phyloP scores from a whole-genome alignment of 2,888 invertebrate genomes.

The Globia sparganii region DNA sequence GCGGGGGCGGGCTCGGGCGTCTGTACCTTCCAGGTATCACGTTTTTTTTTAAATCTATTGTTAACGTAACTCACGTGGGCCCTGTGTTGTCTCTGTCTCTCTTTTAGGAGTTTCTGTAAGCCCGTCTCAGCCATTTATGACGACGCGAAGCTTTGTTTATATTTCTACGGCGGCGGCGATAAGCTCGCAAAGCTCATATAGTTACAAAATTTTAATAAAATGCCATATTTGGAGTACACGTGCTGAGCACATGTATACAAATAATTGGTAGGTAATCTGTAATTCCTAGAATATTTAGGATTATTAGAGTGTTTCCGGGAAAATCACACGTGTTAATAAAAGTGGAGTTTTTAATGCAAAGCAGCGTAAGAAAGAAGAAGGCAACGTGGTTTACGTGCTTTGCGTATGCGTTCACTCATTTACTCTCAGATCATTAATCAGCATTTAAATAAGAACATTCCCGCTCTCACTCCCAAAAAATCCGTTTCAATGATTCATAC shows the following conservation, averaged over 20 bases:
- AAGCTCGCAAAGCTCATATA: conserved; percentile 73
- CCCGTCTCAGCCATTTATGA: conserved; percentile 73
- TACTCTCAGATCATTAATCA: not conserved
- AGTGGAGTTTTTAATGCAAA: not conserved
- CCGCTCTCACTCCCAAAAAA: conserved; percentile 18
- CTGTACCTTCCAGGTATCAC: conserved; percentile 87
- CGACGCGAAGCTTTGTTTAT: conserved; percentile 83
- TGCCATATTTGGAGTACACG: conserved; percentile 72
- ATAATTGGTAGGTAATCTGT: not conserved
- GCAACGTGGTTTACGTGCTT: too few relatives aligned
- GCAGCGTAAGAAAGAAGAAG: too few relatives aligned
- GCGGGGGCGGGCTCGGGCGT: conserved; percentile 81
- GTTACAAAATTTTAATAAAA: conserved; percentile 75
- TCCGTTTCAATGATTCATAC: conserved; percentile 58
- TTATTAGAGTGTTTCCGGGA: not conserved
- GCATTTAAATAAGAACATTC: conserved; percentile 23
- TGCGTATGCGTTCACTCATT: not conserved
- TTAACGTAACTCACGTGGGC: conserved; percentile 88
- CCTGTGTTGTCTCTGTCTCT: conserved; percentile 77
- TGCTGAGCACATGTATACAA: conserved; percentile 72
- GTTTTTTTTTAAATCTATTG: conserved; percentile 87
- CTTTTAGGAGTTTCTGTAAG: conserved; percentile 60
- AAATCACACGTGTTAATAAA: conserved; percentile 32
- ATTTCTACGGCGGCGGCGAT: conserved; percentile 80
- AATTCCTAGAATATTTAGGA: not conserved